Evolutionary conservation across 2,113 vertebrate genomes (phyloP), one percentile per base, ranked within the genome.

Genomic region (Zonotrichia leucophrys): DNA sequence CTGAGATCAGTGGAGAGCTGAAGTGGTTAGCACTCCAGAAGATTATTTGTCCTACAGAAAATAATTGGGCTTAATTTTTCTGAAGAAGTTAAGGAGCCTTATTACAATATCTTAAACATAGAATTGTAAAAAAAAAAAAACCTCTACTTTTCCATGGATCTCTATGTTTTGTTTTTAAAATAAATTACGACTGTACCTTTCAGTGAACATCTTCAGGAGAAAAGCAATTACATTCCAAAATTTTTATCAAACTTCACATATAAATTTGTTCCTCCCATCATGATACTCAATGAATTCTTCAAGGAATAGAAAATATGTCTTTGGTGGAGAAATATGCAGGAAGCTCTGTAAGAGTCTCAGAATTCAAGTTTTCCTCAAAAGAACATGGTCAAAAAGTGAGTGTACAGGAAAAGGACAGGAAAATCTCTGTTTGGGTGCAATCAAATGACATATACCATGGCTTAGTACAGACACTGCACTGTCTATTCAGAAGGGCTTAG

Each of bases 361-460:
- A 66, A 19, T 35, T 15, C 11, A 33, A 18, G 10, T 15, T 53
- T 10, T 63, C 10, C 35, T 59, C 31, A 35, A 49, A 88, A 50
- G 5, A 84, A 5, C 33, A 21, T 20, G 21, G 33, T 39, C 59
- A 19, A 27, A 60, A 39, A 46, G 37, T 55, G 33, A 46, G 15
- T 23, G 31, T 33, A 50, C 4, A 41, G 56, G 77, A 49, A 7
- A 39, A 73, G 63, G 46, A 39, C 7, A 28, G 27, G 11, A 60
- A 50, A 46, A 68, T 20, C 10, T 59, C 31, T 22, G 6, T 58
- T 58, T 75, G 33, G 7, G 15, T 74, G 30, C 20, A 33, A 33
- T 42, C 8, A 39, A 68, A 55, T 18, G 37, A 10, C 7, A 12
- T 33, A 73, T 30, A 6, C 9, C 17, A 19, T 78, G 0, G 0